Conservation (phyloP, 2,797 vertebrate species). For the Cichlasoma orientale region DNA sequence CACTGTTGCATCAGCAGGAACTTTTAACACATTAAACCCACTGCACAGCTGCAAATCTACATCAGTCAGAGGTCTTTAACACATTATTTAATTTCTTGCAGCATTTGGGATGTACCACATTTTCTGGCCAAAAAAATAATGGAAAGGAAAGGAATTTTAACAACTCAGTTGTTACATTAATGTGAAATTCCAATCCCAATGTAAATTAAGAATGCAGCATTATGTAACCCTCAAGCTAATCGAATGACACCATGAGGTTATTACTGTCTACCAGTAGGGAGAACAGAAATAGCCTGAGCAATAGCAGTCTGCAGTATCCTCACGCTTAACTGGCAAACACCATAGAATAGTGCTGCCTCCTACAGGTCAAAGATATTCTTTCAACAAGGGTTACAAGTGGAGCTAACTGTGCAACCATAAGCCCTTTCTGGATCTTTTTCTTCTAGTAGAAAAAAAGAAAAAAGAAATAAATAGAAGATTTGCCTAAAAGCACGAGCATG, state of each 20-base stretch:
- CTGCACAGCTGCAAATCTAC: constrained; percentile 18
- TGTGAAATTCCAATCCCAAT: constrained; percentile 15
- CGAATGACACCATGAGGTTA: constrained; percentile 35
- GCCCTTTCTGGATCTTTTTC: not conserved
- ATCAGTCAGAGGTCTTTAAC: not conserved
- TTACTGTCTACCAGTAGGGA: constrained; percentile 44
- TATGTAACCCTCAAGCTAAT: constrained; percentile 40
- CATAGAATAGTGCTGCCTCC: constrained; percentile 60
- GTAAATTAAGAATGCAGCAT: constrained; percentile 38
- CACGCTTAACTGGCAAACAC: not conserved
- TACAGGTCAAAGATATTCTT: constrained; percentile 23
- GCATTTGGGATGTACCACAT: not conserved
- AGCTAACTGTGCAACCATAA: not conserved
- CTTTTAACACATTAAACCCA: constrained; percentile 22
- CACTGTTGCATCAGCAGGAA: constrained; percentile 59
- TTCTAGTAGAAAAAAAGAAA: not conserved
- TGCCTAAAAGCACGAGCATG: not conserved
- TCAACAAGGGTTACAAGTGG: not conserved
- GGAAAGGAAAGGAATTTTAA: not conserved
- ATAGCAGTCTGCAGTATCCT: not conserved
- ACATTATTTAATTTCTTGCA: not conserved
- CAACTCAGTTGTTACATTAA: not conserved
- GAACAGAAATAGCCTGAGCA: constrained; percentile 23
- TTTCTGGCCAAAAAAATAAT: not conserved
- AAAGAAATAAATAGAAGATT: not conserved